Conservation (phyloP, 2,113 vertebrate species). For the Sporophila hypoxantha region DNA sequence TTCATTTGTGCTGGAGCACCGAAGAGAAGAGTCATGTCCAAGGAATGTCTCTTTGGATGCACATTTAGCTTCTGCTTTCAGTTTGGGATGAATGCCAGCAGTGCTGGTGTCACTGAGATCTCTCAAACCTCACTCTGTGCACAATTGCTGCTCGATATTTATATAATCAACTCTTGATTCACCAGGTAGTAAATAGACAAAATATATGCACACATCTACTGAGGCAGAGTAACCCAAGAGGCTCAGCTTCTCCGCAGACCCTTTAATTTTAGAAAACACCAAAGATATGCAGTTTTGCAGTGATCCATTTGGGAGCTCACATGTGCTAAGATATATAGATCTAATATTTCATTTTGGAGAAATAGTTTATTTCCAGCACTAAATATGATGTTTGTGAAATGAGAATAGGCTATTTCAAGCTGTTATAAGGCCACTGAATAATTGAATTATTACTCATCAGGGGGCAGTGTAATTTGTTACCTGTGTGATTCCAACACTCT, state of each 20-base stretch:
- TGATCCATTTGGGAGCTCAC: background rate
- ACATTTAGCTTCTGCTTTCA: background rate
- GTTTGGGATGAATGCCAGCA: background rate
- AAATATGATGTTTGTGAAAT: conserved; percentile 51
- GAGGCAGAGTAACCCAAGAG: background rate
- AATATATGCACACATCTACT: background rate
- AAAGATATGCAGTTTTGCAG: background rate
- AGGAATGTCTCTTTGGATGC: background rate
- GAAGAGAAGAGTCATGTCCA: background rate
- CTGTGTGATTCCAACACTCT: conserved; percentile 42
- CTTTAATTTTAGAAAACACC: conserved; percentile 24
- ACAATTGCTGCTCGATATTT: background rate
- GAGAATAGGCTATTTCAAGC: conserved; percentile 49
- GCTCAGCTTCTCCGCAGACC: background rate
- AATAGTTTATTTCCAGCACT: conserved; percentile 42
- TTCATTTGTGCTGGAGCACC: background rate
- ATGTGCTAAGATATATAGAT: conserved; percentile 20
- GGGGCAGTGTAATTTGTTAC: conserved; percentile 52
- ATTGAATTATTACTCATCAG: conserved; percentile 63
- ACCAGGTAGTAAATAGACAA: background rate
- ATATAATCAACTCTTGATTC: background rate
- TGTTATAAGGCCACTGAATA: conserved; percentile 52
- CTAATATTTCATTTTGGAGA: conserved; percentile 32
- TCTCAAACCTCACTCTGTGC: background rate
- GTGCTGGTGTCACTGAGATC: background rate